Base-by-base conservation (phyloP, 1,140 invertebrate species). In the Danaus plexippus region DNA sequence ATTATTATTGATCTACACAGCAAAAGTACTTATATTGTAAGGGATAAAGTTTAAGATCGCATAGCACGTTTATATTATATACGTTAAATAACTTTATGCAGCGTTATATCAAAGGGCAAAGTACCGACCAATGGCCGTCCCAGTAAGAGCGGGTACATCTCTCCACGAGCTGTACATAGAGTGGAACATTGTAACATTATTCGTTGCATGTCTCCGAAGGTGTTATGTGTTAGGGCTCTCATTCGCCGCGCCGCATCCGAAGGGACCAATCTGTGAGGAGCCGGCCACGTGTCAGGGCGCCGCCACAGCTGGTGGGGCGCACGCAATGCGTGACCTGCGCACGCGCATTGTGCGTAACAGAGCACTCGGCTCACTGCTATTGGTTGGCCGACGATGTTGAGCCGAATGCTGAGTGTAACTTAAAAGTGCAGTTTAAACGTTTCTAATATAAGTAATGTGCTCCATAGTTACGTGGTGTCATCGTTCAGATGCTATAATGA, bases 241-340 rank as follows among this genome's bases (percentile, higher is more conserved):
- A 79, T 76, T 76, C 73, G 77, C 54, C 59, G 67, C 47, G 52
- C 61, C 57, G 54, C 49, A 47, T 48, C 47, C 52, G 57, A 77
- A 84, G 76, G 80, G 80, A 81, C 77, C 80, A 82, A 82, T 83
- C 64, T 80, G 69, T 71, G 68, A 61, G 64, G 65, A 59, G 59
- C 43, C 51, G 56, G 54, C 67, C 69, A 73, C 76, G 74, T 74
- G 72, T 47, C 56, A 63, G 77, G 76, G 77, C 71, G 76, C 73
- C 67, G 72, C 76, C 69, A 76, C 77, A 63, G 65, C 66, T 67
- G 71, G 75, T 73, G 74, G 64, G 67, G 60, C 52, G 66, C 70
- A 83, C 80, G 80, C 80, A 83, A 53, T 81, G 80, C 77, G 80
- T 83, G 63, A 65, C 15, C 51, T 40, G 22, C 22, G 32, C 9